Percentiles rank a stretch among this genome's conserved stretches.
phyloP scores from a whole-genome alignment of 2,888 invertebrate species.

The Phasia obesa region DNA sequence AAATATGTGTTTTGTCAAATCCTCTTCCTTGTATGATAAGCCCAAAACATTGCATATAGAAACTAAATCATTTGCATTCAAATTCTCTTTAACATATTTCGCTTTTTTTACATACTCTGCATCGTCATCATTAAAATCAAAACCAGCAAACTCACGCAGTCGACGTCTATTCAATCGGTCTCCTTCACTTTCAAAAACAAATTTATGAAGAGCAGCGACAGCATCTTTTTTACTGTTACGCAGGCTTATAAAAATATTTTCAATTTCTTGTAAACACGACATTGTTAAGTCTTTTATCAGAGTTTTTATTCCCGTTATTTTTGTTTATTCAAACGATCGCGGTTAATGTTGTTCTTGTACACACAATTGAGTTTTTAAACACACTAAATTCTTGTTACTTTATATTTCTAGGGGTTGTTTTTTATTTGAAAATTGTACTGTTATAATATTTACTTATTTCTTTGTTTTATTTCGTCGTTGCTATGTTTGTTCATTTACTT shows the following conservation, averaged over 20 bases:
- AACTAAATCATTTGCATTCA: slow-evolving; percentile 40
- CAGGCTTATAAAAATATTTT: neutral
- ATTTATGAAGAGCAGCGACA: slow-evolving; percentile 26
- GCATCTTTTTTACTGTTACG: slow-evolving; percentile 4
- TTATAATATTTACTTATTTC: neutral
- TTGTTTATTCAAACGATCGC: neutral
- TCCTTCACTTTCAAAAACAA: slow-evolving; percentile 34
- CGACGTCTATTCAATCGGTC: slow-evolving; percentile 32
- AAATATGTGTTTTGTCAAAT: slow-evolving; percentile 40
- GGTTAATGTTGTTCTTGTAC: neutral
- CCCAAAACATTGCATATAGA: slow-evolving; percentile 36
- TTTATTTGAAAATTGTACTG: neutral
- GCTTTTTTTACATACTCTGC: neutral
- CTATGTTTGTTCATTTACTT: too few species aligned
- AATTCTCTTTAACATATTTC: slow-evolving; percentile 18
- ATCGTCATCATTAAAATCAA: slow-evolving; percentile 15
- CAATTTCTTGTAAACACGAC: slow-evolving; percentile 1
- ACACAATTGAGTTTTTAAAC: neutral
- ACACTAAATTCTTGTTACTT: neutral
- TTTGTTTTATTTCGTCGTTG: neutral
- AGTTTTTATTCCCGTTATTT: neutral
- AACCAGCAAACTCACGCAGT: slow-evolving; percentile 23
- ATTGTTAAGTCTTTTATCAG: neutral
- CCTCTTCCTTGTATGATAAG: slow-evolving; percentile 15
- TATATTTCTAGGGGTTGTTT: neutral